These are phyloP conservation scores for Oryzias sinensis DNA, from an alignment of 2,797 vertebrate species.

Conservation along the genomic window DNA sequence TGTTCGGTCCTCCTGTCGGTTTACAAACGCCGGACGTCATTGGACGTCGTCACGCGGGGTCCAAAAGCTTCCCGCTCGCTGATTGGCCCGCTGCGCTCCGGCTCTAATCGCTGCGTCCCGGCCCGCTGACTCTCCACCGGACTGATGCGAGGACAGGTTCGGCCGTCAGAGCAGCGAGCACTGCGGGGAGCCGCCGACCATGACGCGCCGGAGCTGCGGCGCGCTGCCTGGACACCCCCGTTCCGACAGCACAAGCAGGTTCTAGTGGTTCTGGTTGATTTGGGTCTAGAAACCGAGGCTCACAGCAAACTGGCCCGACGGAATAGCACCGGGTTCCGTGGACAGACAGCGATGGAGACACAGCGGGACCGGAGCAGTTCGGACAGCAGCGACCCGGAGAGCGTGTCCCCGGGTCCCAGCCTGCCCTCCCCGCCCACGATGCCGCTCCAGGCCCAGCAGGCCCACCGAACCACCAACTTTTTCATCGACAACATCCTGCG, in stretches of 20 bases:
- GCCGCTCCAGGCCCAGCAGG: conserved; percentile 80
- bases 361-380: conserved; percentile 81
- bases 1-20: conserved; percentile 7
- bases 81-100: conserved; percentile 57
- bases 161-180: conserved; percentile 27
- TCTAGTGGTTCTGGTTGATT: conserved; percentile 28
- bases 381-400: conserved; percentile 82
- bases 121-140: background rate
- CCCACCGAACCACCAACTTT: conserved; percentile 91
- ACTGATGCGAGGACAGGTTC: conserved; percentile 10
- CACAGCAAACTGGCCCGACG: conserved; percentile 31
- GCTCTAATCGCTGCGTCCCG: conserved; percentile 2
- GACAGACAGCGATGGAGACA: conserved; percentile 81
- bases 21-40: conserved; percentile 52
- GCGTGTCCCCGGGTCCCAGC: conserved; percentile 74
- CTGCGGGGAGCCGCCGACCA: conserved; percentile 34
- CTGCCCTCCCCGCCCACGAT: conserved; percentile 65
- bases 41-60: conserved; percentile 60
- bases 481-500: conserved; percentile 94
- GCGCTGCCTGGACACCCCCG: conserved; percentile 38
- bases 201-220: conserved; percentile 48
- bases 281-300: conserved; percentile 42
- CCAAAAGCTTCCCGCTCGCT: conserved; percentile 50
- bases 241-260: conserved; percentile 29
- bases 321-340: conserved; percentile 7